These are phyloP conservation scores for Polietes domitor DNA, from an alignment of 2,888 invertebrate genomes.

Conservation along the genomic window DNA sequence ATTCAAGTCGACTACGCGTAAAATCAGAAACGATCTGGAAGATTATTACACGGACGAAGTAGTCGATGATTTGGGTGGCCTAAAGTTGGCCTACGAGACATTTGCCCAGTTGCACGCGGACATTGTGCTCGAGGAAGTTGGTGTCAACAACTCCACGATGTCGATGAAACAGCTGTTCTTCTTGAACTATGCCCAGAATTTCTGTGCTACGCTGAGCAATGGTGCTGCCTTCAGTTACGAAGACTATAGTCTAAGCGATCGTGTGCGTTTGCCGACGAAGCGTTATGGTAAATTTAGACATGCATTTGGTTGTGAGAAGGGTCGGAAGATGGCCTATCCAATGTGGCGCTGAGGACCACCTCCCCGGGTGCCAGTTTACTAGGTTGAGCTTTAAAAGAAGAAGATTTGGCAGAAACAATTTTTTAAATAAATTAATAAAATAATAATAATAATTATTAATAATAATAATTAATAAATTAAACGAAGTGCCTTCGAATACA, in stretches of 20 bases:
- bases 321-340: too few relatives aligned
- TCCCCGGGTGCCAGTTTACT: too few relatives aligned
- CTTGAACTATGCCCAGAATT: not conserved
- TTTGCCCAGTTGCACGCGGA: not conserved
- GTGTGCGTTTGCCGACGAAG: not conserved
- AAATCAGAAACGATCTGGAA: too few relatives aligned
- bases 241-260: not conserved
- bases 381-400: too few relatives aligned
- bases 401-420: too few relatives aligned
- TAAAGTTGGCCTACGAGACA: constrained; percentile 18
- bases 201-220: not conserved
- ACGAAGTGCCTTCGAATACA: too few relatives aligned
- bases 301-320: too few relatives aligned
- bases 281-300: not conserved
- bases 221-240: not conserved
- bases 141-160: not conserved
- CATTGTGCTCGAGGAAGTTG: not conserved
- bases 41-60: not conserved
- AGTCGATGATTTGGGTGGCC: not conserved
- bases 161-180: not conserved
- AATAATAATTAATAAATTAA: too few relatives aligned
- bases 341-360: too few relatives aligned
- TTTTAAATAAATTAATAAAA: too few relatives aligned
- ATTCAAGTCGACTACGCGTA: too few relatives aligned
- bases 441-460: too few relatives aligned